Conservation (phyloP, 1,140 invertebrate genomes). For the Octopus bimaculoides region DNA sequence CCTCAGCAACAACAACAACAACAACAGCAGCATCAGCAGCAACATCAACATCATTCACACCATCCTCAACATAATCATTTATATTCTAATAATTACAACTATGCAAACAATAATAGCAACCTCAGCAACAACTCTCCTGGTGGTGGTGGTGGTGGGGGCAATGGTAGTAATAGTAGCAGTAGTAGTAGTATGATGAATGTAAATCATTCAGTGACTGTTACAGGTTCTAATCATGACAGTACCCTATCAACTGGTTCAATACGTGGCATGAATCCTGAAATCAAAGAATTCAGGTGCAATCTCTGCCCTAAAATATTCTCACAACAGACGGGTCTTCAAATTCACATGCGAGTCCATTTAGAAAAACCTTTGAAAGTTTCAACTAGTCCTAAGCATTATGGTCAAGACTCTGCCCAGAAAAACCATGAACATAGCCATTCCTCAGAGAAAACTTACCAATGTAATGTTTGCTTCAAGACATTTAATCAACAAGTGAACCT, state of each 20-base stretch:
- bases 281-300: not conserved
- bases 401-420: conserved; percentile 68
- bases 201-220: not conserved
- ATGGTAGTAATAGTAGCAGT: not conserved
- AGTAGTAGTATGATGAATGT: not conserved
- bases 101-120: not conserved
- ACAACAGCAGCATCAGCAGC: no score
- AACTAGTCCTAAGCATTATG: conserved; percentile 63
- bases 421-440: conserved; percentile 70
- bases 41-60: not conserved
- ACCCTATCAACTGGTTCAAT: not conserved
- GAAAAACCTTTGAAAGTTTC: conserved; percentile 65
- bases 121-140: not conserved
- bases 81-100: not conserved
- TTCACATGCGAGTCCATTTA: conserved; percentile 26
- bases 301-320: conserved; percentile 65
- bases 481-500: conserved; percentile 19
- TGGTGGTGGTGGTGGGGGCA: not conserved
- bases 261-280: not conserved
- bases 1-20: not conserved
- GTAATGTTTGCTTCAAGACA: conserved; percentile 63
- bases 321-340: conserved; percentile 63
- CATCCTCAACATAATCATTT: not conserved
- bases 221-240: not conserved
- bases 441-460: conserved; percentile 19